These are phyloP conservation scores for Macrobrachium nipponense DNA, from an alignment of 1,140 invertebrate species.

Conservation along the genomic window DNA sequence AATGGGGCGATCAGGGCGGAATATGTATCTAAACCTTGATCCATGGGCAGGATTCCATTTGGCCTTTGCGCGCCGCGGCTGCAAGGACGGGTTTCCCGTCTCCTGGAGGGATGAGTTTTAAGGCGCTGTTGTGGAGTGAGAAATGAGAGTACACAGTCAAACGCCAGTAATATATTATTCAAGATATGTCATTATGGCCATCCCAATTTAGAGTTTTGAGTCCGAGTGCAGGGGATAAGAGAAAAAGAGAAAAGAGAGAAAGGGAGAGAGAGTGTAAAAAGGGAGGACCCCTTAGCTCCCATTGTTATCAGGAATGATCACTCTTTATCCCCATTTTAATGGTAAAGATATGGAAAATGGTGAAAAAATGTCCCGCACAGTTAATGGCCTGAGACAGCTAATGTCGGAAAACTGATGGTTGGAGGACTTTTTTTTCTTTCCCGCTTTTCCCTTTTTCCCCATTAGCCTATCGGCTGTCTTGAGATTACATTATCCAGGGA, in stretches of 20 bases:
- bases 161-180: slow-evolving; percentile 61
- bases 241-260: neutral
- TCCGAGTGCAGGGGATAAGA: slow-evolving; percentile 32
- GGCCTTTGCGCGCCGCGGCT: neutral
- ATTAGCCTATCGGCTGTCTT: neutral
- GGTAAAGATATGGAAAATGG: slow-evolving; percentile 55
- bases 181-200: slow-evolving; percentile 60
- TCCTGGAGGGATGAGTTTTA: neutral
- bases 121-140: slow-evolving; percentile 42
- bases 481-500: slow-evolving; percentile 28
- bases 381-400: slow-evolving; percentile 59
- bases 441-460: slow-evolving; percentile 21
- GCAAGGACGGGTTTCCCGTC: slow-evolving; percentile 17
- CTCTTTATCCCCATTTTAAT: slow-evolving; percentile 46
- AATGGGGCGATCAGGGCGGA: slow-evolving; percentile 38
- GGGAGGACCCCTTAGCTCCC: slow-evolving; percentile 40
- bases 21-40: slow-evolving; percentile 46
- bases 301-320: slow-evolving; percentile 52
- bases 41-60: neutral
- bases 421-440: slow-evolving; percentile 8
- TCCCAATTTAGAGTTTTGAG: slow-evolving; percentile 61
- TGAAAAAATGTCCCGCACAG: slow-evolving; percentile 40
- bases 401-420: slow-evolving; percentile 56
- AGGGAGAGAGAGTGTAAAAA: slow-evolving; percentile 12
- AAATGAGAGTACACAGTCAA: slow-evolving; percentile 60